A percentile compares a stretch with the other conserved stretches of the same genome.
Conservation (phyloP, 2,888 invertebrate species). For the Herminia tarsipennalis region DNA sequence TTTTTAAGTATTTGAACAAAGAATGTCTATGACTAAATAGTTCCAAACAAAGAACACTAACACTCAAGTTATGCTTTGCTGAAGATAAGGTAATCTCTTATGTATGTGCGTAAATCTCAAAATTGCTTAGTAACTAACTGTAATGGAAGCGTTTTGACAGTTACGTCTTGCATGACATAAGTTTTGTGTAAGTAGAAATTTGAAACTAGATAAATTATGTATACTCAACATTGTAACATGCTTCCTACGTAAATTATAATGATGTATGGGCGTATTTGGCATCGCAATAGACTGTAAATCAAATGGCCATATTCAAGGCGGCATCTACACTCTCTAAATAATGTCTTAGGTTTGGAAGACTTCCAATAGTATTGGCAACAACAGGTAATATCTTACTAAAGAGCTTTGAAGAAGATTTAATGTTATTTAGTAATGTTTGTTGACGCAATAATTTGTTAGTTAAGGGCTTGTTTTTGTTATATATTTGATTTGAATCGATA, state of each 20-base stretch:
- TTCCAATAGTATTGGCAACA: constrained; percentile 27
- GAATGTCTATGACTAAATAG: too few relatives aligned
- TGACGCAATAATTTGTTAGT: too few relatives aligned
- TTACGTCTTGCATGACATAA: constrained; percentile 16
- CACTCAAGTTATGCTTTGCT: too few relatives aligned
- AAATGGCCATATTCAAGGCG: constrained; percentile 25
- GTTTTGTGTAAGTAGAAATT: constrained; percentile 7
- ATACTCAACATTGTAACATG: constrained; percentile 8
- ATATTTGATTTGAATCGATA: too few relatives aligned
- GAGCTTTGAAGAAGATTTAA: background rate
- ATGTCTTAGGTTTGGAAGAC: constrained; percentile 26
- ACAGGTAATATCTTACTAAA: constrained; percentile 2
- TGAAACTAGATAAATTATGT: constrained; percentile 1
- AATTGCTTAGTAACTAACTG: constrained; percentile 14
- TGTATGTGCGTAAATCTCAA: constrained; percentile 1
- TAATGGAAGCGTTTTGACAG: constrained; percentile 10
- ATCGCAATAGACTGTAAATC: constrained; percentile 30
- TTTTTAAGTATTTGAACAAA: too few relatives aligned
- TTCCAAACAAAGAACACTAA: too few relatives aligned
- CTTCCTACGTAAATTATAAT: constrained; percentile 28
- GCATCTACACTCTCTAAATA: constrained; percentile 23
- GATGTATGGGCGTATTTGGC: constrained; percentile 32
- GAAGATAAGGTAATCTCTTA: too few relatives aligned
- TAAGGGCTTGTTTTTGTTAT: too few relatives aligned
- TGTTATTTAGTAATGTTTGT: too few relatives aligned